Conservation (phyloP, 2,888 invertebrate species). For the Archips xylosteana region DNA sequence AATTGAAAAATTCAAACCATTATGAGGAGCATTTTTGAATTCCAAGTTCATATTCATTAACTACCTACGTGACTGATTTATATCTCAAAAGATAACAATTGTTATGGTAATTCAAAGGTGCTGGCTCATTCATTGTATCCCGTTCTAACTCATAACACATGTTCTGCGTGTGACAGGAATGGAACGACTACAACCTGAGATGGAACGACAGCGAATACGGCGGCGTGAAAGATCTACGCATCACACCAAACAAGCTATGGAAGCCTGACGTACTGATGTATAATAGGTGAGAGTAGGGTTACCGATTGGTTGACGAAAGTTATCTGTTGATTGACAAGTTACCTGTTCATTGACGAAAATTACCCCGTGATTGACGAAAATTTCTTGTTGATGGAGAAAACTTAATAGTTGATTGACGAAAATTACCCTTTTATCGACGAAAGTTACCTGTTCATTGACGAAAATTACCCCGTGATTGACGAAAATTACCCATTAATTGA, state of each 20-base stretch:
- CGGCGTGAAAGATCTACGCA: conserved; percentile 96
- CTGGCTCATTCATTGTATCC: conserved; percentile 41
- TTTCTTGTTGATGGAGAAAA: not conserved
- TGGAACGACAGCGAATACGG: conserved; percentile 99
- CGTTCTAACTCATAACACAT: conserved; percentile 52
- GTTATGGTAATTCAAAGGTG: not conserved
- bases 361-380: not conserved
- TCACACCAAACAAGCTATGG: conserved; percentile 98
- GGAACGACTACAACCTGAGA: conserved; percentile 98
- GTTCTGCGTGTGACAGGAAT: conserved; percentile 89
- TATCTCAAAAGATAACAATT: not conserved
- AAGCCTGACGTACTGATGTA: conserved; percentile 99
- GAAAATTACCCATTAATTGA: not conserved
- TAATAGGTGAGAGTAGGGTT: conserved; percentile 92
- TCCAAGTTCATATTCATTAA: not conserved
- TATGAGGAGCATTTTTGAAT: not conserved
- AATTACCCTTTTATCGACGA: not conserved
- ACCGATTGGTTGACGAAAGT: not conserved
- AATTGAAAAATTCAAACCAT: not conserved
- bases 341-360: not conserved
- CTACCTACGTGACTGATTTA: not conserved
- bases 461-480: not conserved
- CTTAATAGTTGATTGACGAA: not conserved
- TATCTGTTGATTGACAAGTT: not conserved
- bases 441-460: not conserved